Base-by-base conservation (phyloP, 1,140 invertebrate species). In the Chymomyza costata region DNA sequence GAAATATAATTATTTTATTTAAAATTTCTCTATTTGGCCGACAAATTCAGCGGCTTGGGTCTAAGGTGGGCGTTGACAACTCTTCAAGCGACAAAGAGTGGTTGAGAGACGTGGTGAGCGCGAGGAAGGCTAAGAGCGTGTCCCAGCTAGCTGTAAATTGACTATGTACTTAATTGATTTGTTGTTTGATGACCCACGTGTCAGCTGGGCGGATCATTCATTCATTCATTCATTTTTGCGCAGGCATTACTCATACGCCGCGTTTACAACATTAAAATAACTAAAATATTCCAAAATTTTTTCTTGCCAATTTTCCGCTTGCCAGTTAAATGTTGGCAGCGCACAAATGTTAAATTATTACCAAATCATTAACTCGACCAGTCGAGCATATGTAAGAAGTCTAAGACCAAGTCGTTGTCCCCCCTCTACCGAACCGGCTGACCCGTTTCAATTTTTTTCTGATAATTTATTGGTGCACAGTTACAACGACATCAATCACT, bases 331-430 rank as follows among this genome's bases (percentile, higher is more conserved):
- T 48, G 62, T 38, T 53, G 63, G n/a, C n/a, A n/a, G 25, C 21
- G 48, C 28, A 30, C 67, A 65, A 78, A 57, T 78, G 63, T 73
- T 80, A 52, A 52, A 60, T 78, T 78, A 78, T 80, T 78, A 74
- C 73, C 73, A 68, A 80, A 80, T 80, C 73, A 80, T 80, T 80
- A 80, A 80, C 64, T 71, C 73, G 70, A 70, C 66, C 57, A 78
- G 43, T 76, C 70, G 71, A 70, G 63, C 73, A 78, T 73, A 52
- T 80, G 73, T 48, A 40, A 59, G 40, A 53, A 21, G 50, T n/a
- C n/a, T n/a, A n/a, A n/a, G n/a, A n/a, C n/a, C n/a, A n/a, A n/a
- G 15, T 39, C 37, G 35, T 41, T 41, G 2, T 18, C 30, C 7
- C 18, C 17, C 17, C 7, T 5, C 28, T 30, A 11, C 7, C 25